Evolutionary conservation across 2,113 vertebrate species (phyloP).

Genomic region (Lepus europaeus): DNA sequence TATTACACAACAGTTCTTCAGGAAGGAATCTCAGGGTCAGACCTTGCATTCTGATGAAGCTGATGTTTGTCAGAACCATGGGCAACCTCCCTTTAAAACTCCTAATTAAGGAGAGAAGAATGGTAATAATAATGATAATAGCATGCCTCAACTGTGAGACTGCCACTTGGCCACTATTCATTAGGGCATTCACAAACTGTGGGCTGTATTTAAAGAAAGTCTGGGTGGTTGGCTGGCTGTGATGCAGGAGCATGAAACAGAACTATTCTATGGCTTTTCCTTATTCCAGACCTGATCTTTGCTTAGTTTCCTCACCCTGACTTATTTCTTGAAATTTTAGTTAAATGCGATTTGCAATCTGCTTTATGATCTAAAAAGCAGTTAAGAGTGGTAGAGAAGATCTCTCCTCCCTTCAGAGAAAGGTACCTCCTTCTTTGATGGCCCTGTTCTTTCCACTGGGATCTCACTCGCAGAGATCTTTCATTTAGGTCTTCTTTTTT

Average conservation of each 20-base stretch:
- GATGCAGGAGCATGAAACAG: neutral
- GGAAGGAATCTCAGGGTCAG: neutral
- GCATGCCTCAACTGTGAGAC: neutral
- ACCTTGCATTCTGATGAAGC: conserved; percentile 25
- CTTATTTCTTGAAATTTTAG: conserved; percentile 11
- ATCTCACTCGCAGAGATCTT: too few relatives aligned
- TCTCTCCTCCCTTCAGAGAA: too few relatives aligned
- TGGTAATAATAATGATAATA: neutral
- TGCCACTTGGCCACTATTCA: neutral
- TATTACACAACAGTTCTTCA: neutral
- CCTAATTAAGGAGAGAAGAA: conserved; percentile 59
- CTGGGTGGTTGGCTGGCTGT: neutral
- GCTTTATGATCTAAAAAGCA: neutral
- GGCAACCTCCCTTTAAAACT: conserved; percentile 22
- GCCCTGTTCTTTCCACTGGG: too few relatives aligned
- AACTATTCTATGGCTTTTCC: neutral
- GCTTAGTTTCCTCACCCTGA: neutral
- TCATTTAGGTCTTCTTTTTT: too few relatives aligned
- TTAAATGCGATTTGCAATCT: neutral
- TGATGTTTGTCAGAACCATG: conserved; percentile 66
- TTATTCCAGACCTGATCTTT: neutral
- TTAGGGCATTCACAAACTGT: conserved; percentile 45
- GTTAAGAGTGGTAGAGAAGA: neutral
- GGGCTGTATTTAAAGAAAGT: conserved; percentile 42
- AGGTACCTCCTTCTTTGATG: too few relatives aligned